Evolutionary conservation across 2,113 vertebrate genomes (phyloP), one percentile per base, ranked within the genome.

Genomic region (Mastomys coucha): DNA sequence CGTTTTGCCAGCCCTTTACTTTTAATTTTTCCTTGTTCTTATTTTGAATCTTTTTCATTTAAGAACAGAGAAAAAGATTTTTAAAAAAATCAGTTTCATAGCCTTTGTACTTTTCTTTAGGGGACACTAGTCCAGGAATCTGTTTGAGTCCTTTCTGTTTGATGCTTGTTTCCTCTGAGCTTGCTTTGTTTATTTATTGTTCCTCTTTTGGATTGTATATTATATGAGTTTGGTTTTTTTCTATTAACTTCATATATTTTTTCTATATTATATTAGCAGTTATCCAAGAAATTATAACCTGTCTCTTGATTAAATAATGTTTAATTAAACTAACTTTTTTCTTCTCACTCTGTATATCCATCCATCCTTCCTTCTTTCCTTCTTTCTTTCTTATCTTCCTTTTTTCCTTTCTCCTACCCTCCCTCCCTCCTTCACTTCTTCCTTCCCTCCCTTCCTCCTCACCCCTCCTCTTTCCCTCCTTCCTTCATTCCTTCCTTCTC

Each of bases 341-440:
- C 65, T 26, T 67, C 28, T 28, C 28, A 31, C 65, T 63, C 24
- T 1, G 8, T 63, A 63, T 14, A 60, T 60, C 58, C 6, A 7
- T 60, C 58, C 20, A 0, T 24, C 67, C 11, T 69, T 14, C 67
- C 31, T 33, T 33, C 28, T 13, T 33, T 33, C 70, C 49, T 12
- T 14, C 17, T 4, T 8, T 7, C 17, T 17, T 53, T 12, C 20
- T 7, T 22, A 19, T 19, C 10, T 75, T 19, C 39, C 17, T 36
- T 3, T 39, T 7, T 22, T 2, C 20, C 31, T 17, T 4, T 12
- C 4, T 14, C 28, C 14, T 5, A 20, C 33, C 16, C 8, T 8
- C n/a, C 2, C 8, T 28, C 11, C n/a, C 31, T 5, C 58, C n/a
- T 8, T 7, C 22, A 4, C 5, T 10, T 28, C 28, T 42, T 1